These are phyloP conservation scores for Aphis gossypii DNA, from an alignment of 1,140 invertebrate species.

Conservation along the genomic window DNA sequence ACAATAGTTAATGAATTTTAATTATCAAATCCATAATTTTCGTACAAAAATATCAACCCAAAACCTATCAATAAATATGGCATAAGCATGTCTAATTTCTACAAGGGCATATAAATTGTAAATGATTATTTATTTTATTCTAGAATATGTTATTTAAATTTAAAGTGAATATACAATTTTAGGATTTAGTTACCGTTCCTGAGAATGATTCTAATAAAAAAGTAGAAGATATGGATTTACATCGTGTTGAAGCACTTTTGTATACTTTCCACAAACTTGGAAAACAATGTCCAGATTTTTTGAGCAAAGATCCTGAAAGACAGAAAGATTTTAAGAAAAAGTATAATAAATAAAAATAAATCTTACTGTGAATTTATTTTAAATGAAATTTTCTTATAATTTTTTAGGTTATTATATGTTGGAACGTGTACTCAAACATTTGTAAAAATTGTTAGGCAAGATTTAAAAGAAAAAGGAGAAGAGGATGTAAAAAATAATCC, in stretches of 20 bases:
- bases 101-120: not conserved
- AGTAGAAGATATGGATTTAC: conserved; percentile 75
- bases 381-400: not conserved
- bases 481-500: conserved; percentile 75
- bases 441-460: conserved; percentile 87
- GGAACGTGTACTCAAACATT: conserved; percentile 91
- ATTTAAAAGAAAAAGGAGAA: conserved; percentile 79
- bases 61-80: not conserved
- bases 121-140: conserved; percentile 58
- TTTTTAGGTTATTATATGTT: conserved; percentile 85
- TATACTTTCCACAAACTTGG: conserved; percentile 89
- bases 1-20: not conserved
- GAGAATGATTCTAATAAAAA: conserved; percentile 45
- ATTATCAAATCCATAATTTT: not conserved
- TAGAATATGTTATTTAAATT: conserved; percentile 69
- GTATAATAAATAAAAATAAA: conserved; percentile 61
- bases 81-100: not conserved
- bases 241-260: conserved; percentile 91
- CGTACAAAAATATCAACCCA: not conserved
- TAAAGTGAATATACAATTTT: not conserved
- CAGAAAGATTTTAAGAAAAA: conserved; percentile 88
- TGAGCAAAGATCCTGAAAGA: conserved; percentile 79
- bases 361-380: not conserved
- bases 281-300: conserved; percentile 79
- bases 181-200: conserved; percentile 53